These are phyloP conservation scores for Muscicapa comitata DNA, from an alignment of 2,797 vertebrate species.

Conservation along the genomic window DNA sequence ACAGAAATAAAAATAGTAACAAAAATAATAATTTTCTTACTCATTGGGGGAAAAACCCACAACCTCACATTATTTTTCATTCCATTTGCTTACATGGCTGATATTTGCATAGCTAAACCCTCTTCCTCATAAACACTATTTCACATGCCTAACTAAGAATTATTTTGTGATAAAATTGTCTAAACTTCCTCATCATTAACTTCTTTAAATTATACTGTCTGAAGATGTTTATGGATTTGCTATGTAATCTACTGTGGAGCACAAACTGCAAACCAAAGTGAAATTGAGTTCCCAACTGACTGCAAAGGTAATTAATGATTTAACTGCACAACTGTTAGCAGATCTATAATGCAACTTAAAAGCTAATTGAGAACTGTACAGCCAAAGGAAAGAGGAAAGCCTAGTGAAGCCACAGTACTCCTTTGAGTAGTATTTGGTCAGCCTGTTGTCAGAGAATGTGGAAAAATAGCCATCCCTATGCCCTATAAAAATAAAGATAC, in stretches of 20 bases:
- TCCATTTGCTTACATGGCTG: background rate
- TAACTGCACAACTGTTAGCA: conserved; percentile 68
- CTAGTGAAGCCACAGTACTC: conserved; percentile 30
- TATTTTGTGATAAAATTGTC: conserved; percentile 64
- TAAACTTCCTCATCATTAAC: conserved; percentile 56
- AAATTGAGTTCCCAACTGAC: conserved; percentile 69
- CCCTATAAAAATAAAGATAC: conserved; percentile 20
- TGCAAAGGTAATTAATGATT: conserved; percentile 72
- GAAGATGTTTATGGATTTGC: conserved; percentile 71
- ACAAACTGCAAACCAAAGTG: conserved; percentile 70
- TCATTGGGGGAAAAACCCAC: background rate
- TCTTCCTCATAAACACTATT: conserved; percentile 8
- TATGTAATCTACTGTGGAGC: conserved; percentile 65
- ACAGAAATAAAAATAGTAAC: background rate
- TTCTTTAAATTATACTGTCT: conserved; percentile 64
- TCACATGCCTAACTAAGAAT: conserved; percentile 55
- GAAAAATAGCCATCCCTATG: conserved; percentile 2
- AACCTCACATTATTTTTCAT: background rate
- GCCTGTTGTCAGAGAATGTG: conserved; percentile 32
- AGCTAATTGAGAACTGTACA: conserved; percentile 68
- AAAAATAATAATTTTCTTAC: background rate
- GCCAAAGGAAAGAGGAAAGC: conserved; percentile 47
- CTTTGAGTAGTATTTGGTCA: conserved; percentile 60
- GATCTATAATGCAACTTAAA: conserved; percentile 72
- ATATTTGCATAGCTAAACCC: background rate